Conservation (phyloP, 2,797 vertebrate genomes). For the Esox masquinongy region DNA sequence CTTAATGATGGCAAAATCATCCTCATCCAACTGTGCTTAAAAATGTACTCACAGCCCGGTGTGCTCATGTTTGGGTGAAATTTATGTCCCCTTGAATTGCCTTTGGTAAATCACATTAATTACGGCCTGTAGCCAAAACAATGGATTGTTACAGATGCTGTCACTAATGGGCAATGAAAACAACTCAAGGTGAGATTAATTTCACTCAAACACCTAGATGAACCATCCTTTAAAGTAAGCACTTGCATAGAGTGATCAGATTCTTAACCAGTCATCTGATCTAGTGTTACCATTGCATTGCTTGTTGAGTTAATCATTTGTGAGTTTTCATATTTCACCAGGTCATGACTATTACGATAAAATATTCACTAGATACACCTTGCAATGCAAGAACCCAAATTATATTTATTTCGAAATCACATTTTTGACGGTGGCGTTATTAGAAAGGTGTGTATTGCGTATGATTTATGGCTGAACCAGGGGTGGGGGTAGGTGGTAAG, state of each 20-base stretch:
- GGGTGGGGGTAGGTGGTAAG: slow-evolving; percentile 25
- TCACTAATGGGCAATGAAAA: no score
- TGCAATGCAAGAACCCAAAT: slow-evolving; percentile 63
- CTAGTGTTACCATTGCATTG: slow-evolving; percentile 58
- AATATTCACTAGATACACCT: slow-evolving; percentile 70
- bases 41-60: no score
- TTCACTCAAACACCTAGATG: no score
- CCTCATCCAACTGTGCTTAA: no score
- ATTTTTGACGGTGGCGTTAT: slow-evolving; percentile 71
- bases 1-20: no score
- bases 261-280: background rate
- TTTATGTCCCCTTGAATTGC: no score
- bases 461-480: slow-evolving; percentile 74
- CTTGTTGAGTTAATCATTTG: slow-evolving; percentile 58
- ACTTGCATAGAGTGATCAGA: background rate
- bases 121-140: no score
- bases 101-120: no score
- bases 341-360: slow-evolving; percentile 65
- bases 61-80: no score
- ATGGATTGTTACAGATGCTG: no score
- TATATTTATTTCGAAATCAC: slow-evolving; percentile 78
- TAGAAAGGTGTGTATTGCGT: slow-evolving; percentile 71
- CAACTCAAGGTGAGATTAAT: no score
- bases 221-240: background rate
- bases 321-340: slow-evolving; percentile 64